These are phyloP conservation scores for Cydia pomonella DNA, from an alignment of 1,140 invertebrate species.

Conservation along the genomic window DNA sequence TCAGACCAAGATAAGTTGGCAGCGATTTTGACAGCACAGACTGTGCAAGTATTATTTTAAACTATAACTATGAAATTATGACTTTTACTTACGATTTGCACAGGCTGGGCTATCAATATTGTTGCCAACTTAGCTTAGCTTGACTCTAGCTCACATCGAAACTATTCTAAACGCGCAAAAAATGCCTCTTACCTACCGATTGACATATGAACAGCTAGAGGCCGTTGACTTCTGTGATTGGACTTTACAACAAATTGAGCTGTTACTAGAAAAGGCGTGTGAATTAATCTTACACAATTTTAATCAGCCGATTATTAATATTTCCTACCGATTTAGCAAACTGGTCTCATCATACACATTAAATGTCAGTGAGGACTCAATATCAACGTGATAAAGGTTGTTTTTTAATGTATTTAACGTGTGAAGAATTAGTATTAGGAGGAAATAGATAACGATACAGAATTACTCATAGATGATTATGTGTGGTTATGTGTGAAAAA, in stretches of 20 bases:
- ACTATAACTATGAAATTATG: no score
- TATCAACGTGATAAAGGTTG: not conserved
- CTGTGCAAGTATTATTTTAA: no score
- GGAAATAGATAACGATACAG: not conserved
- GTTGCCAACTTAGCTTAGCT: no score
- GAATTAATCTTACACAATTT: not conserved
- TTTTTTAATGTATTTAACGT: not conserved
- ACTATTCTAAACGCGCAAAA: slow-evolving; percentile 1
- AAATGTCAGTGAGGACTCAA: not conserved
- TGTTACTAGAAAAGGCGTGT: not conserved
- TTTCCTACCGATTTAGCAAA: not conserved
- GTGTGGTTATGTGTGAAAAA: not conserved
- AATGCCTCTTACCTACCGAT: not conserved
- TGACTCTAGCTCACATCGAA: slow-evolving; percentile 1
- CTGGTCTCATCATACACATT: not conserved
- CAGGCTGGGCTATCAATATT: no score
- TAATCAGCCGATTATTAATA: slow-evolving; percentile 1
- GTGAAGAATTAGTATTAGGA: not conserved
- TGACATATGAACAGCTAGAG: not conserved
- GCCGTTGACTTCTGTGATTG: not conserved
- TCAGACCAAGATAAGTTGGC: no score
- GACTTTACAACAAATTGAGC: not conserved
- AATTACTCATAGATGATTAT: not conserved
- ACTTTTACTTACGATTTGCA: no score
- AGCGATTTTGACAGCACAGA: no score